Evolutionary conservation across 1,140 invertebrate genomes (phyloP).

Genomic region (Apocrypta bakeri): DNA sequence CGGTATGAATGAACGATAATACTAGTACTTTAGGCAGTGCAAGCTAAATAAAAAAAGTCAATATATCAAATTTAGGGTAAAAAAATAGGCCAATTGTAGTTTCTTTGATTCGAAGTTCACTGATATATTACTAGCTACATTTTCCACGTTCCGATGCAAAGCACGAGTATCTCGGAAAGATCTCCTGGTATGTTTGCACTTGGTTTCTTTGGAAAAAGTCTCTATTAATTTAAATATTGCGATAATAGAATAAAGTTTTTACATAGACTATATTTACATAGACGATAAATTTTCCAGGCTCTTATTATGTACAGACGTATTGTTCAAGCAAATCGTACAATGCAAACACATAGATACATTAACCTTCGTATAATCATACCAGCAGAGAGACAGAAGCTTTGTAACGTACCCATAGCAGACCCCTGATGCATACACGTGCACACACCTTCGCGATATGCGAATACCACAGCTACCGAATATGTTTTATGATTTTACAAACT

Average conservation of each 20-base stretch:
- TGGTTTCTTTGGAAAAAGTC: too few relatives aligned
- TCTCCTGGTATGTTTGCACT: too few relatives aligned
- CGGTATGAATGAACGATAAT: constrained; percentile 10
- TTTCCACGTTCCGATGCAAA: too few relatives aligned
- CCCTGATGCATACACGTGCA: neutral
- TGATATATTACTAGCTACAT: too few relatives aligned
- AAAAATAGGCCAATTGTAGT: too few relatives aligned
- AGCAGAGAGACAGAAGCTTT: neutral
- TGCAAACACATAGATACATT: neutral
- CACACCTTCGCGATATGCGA: neutral
- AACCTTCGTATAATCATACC: neutral
- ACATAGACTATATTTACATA: too few relatives aligned
- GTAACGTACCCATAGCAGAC: neutral
- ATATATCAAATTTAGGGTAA: neutral
- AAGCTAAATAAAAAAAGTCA: neutral
- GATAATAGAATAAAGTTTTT: too few relatives aligned
- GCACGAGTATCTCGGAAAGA: too few relatives aligned
- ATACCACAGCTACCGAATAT: neutral
- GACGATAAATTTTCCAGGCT: too few relatives aligned
- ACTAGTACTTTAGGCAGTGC: neutral
- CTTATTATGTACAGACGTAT: neutral
- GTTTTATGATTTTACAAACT: neutral
- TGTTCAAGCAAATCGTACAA: neutral
- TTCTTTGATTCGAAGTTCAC: too few relatives aligned
- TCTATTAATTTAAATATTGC: too few relatives aligned